Evolutionary conservation across 2,113 vertebrate species (phyloP).

Genomic region (Thomomys bottae): DNA sequence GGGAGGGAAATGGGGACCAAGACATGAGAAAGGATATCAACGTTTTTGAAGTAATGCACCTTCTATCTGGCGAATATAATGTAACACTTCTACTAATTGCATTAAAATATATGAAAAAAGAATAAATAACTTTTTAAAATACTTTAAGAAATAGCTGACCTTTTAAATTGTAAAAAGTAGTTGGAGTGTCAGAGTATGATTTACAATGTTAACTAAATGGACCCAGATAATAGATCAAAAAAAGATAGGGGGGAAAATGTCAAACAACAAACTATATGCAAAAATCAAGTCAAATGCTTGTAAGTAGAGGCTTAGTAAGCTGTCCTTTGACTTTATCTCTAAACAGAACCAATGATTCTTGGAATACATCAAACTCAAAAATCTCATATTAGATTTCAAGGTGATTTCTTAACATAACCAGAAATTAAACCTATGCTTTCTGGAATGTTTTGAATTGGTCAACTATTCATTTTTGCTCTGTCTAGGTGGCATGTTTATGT

Average conservation of each 20-base stretch:
- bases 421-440: constrained; percentile 58
- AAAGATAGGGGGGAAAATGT: background rate
- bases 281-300: background rate
- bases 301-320: background rate
- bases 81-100: no score
- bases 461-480: background rate
- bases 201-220: constrained; percentile 69
- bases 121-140: constrained; percentile 71
- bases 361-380: background rate
- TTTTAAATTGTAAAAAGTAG: constrained; percentile 63
- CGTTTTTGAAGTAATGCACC: no score
- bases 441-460: constrained; percentile 1
- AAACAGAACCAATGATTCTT: background rate
- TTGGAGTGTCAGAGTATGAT: constrained; percentile 47
- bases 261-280: background rate
- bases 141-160: constrained; percentile 54
- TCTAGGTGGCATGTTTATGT: background rate
- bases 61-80: no score
- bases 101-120: no score
- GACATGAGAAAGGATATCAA: no score
- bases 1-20: no score
- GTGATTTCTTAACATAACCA: constrained; percentile 51
- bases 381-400: constrained; percentile 34
- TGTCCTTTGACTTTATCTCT: background rate
- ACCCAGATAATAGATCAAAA: constrained; percentile 51